Conservation (phyloP, 2,888 invertebrate species). For the Apamea sordens region DNA sequence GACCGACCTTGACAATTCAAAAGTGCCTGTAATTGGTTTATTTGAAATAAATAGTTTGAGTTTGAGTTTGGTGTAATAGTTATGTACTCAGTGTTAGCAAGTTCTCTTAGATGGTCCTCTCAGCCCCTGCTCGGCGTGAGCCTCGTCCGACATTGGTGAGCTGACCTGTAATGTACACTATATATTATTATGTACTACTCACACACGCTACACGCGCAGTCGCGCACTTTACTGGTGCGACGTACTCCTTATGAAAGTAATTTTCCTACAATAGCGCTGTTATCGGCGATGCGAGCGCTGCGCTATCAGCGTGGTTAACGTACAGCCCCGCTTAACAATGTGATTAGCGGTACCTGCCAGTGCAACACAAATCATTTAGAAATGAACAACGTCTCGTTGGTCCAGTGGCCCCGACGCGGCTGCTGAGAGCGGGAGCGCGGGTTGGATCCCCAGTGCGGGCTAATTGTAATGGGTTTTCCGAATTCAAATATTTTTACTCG, state of each 20-base stretch:
- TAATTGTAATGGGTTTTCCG: background rate
- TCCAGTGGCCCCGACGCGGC: background rate
- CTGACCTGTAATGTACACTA: background rate
- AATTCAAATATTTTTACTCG: background rate
- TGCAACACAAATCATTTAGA: background rate
- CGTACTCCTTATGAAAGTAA: slow-evolving; percentile 11
- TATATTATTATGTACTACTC: background rate
- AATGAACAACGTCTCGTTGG: background rate
- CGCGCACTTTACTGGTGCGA: background rate
- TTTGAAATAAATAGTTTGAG: no score
- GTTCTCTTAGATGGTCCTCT: background rate
- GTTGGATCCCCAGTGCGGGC: background rate
- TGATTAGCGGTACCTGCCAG: background rate
- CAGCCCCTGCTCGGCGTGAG: no score
- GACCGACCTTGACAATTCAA: no score
- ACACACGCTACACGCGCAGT: background rate
- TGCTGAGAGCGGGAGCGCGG: background rate
- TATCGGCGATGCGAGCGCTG: slow-evolving; percentile 18
- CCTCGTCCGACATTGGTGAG: background rate
- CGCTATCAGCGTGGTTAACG: slow-evolving; percentile 4
- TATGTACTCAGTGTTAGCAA: background rate
- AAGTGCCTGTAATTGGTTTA: no score
- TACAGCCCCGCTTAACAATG: background rate
- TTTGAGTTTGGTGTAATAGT: background rate
- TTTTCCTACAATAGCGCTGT: slow-evolving; percentile 10